Conservation (phyloP, 1,140 invertebrate genomes). For the Magallana gigas region DNA sequence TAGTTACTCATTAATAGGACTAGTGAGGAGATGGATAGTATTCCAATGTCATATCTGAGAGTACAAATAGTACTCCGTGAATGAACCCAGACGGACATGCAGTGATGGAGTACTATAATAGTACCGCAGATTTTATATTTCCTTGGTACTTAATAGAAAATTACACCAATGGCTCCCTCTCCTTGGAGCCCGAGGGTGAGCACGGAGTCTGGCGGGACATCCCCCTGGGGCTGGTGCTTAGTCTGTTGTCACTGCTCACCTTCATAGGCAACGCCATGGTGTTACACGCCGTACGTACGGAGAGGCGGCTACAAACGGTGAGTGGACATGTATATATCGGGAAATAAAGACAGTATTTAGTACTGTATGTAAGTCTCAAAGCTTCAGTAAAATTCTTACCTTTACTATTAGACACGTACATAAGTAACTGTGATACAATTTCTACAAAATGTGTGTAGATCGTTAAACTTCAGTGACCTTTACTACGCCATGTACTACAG, state of each 20-base stretch:
- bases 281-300: slow-evolving; percentile 74
- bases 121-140: slow-evolving; percentile 4
- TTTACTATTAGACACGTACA: no score
- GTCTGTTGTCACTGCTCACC: slow-evolving; percentile 71
- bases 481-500: no score
- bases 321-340: slow-evolving; percentile 45
- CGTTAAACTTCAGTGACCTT: no score
- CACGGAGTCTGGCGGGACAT: slow-evolving; percentile 65
- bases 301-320: slow-evolving; percentile 74
- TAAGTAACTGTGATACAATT: no score
- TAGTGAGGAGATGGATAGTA: no score
- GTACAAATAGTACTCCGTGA: no score
- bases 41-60: no score
- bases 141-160: slow-evolving; percentile 31
- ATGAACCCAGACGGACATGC: neutral
- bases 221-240: slow-evolving; percentile 70
- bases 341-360: no score
- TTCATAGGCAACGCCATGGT: slow-evolving; percentile 75
- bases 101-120: neutral
- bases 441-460: no score
- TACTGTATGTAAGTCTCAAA: no score
- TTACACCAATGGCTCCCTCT: neutral
- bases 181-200: neutral
- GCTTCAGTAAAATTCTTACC: no score
- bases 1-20: no score